A percentile compares a stretch with the other conserved stretches of the same genome.
phyloP scores from a whole-genome alignment of 2,113 vertebrate species.

The Lycaon pictus region DNA sequence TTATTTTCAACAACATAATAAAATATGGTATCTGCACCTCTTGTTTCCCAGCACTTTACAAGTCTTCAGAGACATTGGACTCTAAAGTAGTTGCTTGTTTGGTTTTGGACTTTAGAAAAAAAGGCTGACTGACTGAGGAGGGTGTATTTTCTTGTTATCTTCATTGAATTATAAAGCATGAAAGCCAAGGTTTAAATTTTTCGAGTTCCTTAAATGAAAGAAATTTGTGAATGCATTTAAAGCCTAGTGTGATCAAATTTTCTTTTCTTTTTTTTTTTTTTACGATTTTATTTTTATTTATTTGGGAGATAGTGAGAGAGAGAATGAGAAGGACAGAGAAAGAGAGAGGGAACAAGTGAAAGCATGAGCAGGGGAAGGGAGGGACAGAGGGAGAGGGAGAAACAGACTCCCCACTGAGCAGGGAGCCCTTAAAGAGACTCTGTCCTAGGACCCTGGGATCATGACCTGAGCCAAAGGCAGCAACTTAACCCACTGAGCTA shows the following conservation, averaged over 20 bases:
- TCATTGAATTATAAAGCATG: neutral
- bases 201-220: neutral
- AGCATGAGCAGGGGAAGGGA: too few species aligned
- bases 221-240: neutral
- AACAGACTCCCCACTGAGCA: too few species aligned
- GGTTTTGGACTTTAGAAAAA: neutral
- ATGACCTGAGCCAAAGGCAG: too few species aligned
- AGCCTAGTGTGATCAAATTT: neutral
- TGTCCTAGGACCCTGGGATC: too few species aligned
- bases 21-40: neutral
- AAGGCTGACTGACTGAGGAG: neutral
- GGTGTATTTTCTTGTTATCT: neutral
- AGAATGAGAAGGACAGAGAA: too few species aligned
- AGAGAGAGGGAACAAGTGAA: too few species aligned
- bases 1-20: constrained; percentile 1
- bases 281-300: too few species aligned
- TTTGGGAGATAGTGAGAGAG: too few species aligned
- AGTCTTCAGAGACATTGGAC: neutral
- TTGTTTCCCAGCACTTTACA: neutral
- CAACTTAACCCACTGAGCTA: too few species aligned
- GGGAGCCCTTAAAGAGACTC: too few species aligned
- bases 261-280: neutral
- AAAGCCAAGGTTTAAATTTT: constrained; percentile 7
- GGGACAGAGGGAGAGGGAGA: too few species aligned
- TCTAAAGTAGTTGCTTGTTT: neutral